Base-by-base conservation (phyloP, 2,113 vertebrate species). In the Paraplagusia blochii region DNA sequence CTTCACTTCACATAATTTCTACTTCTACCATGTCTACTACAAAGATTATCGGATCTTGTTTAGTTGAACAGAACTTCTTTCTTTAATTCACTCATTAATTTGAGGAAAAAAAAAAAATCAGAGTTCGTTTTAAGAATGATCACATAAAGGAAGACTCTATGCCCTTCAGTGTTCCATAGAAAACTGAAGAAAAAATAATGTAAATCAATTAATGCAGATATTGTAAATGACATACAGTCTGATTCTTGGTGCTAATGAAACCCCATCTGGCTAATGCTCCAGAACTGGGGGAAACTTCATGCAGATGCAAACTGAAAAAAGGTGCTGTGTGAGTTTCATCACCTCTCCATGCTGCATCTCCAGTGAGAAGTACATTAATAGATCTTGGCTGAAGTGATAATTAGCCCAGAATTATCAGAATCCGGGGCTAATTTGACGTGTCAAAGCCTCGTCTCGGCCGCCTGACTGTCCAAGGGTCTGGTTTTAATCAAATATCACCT, bases 331-430 rank as follows among this genome's bases (percentile, higher is more conserved):
- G 63, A 59, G 53, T 58, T 54, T 68, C 69, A 36, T 69, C 70
- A 58, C 60, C 58, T 71, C 56, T 65, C 71, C 67, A 81, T 72
- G 74, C 72, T 40, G 35, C 9, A 58, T 71, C 69, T 72, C 44
- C 17, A 57, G 38, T 69, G 70, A 75, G 72, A n/a, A n/a, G 16
- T 16, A 17, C 7, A 44, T 66, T 67, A 52, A 63, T 62, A 54
- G 45, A 67, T 54, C 53, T 22, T 78, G 69, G 75, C 62, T 54
- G 76, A 86, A 80, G 77, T 77, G 79, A 80, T 85, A 77, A 82
- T 77, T 79, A 84, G 49, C 62, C 51, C 57, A 43, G 53, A 65
- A 17, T 62, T 58, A 70, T 64, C 58, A 7, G 69, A 62, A 53
- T 47, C 53, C 53, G 60, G 33, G 60, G 44, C 44, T 57, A 6